Evolutionary conservation across 2,797 vertebrate species (phyloP), one percentile per base, ranked within the genome.

Genomic region (Toxotes lorentzi): DNA sequence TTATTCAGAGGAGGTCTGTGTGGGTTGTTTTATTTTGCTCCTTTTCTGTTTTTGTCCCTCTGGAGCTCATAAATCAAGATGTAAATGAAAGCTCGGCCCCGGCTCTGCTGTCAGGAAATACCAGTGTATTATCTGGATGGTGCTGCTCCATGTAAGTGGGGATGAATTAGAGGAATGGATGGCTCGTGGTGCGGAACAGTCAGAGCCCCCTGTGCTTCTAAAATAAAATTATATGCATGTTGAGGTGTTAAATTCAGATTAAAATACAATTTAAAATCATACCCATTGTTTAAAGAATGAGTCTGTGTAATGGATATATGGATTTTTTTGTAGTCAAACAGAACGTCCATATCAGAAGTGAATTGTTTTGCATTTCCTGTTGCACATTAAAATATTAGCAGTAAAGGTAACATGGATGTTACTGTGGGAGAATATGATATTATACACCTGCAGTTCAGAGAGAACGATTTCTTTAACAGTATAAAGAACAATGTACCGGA

Each of bases 41-140:
- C 45, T 61, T 60, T 35, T 12, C 8, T 48, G 4, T n/a, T 68
- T 74, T 70, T 60, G 23, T 76, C 24, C 58, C 67, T 62, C n/a
- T 53, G 51, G 47, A 74, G 76, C 80, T 78, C 80, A 78, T 89
- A 76, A 90, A 89, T 87, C 84, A 80, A 72, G 67, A 87, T 83
- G 81, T 86, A 78, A 83, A 88, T 89, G 14, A 86, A 71, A 81
- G 74, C 73, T 5, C 6, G 30, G 48, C 47, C 7, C 19, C 17
- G 63, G 47, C 40, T 21, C 79, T 74, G 71, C 58, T 35, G 9
- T 19, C 79, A 85, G 86, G 83, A 88, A 79, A 78, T 43, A 24
- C 69, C 68, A n/a, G 21, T 53, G 70, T 73, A 21, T 75, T 80
- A 80, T 84, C 81, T 73, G 66, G 23, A 2, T 16, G 8, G 14